Conservation (phyloP, 2,113 vertebrate genomes). For the Trogon surrucura region DNA sequence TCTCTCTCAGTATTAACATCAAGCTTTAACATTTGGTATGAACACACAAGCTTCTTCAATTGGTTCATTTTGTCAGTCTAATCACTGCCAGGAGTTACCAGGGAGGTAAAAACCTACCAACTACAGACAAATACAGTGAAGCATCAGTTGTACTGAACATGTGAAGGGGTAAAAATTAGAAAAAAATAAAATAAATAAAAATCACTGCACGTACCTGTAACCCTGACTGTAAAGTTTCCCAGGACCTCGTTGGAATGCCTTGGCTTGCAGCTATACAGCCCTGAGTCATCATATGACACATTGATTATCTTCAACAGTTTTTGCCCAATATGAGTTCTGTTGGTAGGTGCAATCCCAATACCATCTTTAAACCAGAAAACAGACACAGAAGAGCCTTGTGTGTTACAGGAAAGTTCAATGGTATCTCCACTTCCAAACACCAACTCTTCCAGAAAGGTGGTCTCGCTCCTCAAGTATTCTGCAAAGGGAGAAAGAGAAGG, state of each 20-base stretch:
- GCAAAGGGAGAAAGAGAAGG: neutral
- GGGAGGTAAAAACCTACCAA: neutral
- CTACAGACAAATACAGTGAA: neutral
- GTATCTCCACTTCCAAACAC: constrained; percentile 84
- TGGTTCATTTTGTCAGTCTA: neutral
- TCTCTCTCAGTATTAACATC: neutral
- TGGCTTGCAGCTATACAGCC: constrained; percentile 86
- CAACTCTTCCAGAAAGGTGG: constrained; percentile 81
- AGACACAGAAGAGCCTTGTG: constrained; percentile 76
- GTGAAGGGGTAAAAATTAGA: neutral
- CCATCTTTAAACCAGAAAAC: constrained; percentile 90
- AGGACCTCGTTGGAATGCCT: constrained; percentile 79
- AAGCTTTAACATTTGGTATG: neutral
- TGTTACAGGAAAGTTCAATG: constrained; percentile 83
- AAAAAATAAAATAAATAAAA: neutral
- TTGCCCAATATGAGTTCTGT: constrained; percentile 82
- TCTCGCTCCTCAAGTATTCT: constrained; percentile 84
- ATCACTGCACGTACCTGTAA: constrained; percentile 78
- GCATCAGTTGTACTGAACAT: neutral
- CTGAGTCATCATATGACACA: constrained; percentile 88
- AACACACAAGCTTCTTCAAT: accelerated
- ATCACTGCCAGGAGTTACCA: neutral
- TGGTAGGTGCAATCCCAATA: constrained; percentile 74
- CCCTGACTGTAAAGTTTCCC: constrained; percentile 88
- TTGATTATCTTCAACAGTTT: constrained; percentile 87